Conservation (phyloP, 2,113 vertebrate genomes). For the Oplegnathus fasciatus region DNA sequence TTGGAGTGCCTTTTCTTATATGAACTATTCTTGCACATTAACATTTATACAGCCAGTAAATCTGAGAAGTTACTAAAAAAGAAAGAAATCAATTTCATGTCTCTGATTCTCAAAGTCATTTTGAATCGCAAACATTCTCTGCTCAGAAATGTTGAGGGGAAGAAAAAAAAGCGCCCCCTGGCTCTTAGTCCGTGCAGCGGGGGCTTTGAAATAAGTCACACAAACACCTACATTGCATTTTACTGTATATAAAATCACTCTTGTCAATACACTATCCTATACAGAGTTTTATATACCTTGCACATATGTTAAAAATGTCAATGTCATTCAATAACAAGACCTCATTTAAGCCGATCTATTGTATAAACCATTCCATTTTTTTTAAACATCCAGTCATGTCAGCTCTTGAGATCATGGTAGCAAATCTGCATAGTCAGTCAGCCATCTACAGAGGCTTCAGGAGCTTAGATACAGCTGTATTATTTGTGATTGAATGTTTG, state of each 20-base stretch:
- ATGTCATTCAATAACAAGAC: constrained; percentile 38
- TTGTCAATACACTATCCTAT: constrained; percentile 5
- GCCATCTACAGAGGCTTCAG: constrained; percentile 60
- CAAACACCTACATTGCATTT: constrained; percentile 32
- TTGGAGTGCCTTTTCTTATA: background rate
- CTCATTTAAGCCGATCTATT: constrained; percentile 26
- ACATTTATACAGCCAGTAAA: background rate
- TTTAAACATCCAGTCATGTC: constrained; percentile 46
- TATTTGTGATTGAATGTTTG: constrained; percentile 74
- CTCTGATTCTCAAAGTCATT: background rate
- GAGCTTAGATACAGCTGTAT: constrained; percentile 71
- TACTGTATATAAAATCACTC: constrained; percentile 9
- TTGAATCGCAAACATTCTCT: background rate
- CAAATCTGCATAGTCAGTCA: constrained; percentile 74
- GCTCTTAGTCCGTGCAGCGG: background rate
- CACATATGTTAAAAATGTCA: constrained; percentile 46
- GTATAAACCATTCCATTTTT: constrained; percentile 18
- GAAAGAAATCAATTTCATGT: background rate
- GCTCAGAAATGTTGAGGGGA: background rate
- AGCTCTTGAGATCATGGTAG: constrained; percentile 67
- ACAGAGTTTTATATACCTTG: constrained; percentile 18
- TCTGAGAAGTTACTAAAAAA: background rate
- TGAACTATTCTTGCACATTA: background rate
- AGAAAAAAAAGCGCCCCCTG: background rate
- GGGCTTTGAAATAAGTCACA: constrained; percentile 36